These are phyloP conservation scores for Azorinus chamasolen DNA, from an alignment of 2,888 invertebrate genomes.

Conservation along the genomic window DNA sequence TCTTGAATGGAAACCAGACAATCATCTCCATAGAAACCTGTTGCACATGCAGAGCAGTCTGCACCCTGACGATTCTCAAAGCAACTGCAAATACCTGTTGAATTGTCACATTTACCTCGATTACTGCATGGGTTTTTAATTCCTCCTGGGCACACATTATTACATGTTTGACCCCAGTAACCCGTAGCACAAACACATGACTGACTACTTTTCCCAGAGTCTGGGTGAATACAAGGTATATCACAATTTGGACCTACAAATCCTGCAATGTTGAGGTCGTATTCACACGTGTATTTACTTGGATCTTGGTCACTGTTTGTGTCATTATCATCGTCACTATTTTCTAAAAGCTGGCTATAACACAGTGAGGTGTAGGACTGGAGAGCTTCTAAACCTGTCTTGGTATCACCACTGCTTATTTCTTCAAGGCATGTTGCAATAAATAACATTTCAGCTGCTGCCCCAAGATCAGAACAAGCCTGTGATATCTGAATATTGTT, in stretches of 20 bases:
- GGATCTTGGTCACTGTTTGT: constrained; percentile 14
- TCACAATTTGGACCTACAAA: constrained; percentile 56
- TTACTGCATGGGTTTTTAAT: constrained; percentile 60
- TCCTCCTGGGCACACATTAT: constrained; percentile 70
- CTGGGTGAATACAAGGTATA: constrained; percentile 46
- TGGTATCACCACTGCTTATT: constrained; percentile 13
- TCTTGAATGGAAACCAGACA: constrained; percentile 60
- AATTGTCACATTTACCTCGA: constrained; percentile 64
- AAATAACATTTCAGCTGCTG: constrained; percentile 10
- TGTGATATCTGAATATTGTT: constrained; percentile 8
- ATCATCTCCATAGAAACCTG: constrained; percentile 66
- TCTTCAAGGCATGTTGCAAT: constrained; percentile 28
- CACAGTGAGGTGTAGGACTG: constrained; percentile 24
- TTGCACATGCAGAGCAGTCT: constrained; percentile 62
- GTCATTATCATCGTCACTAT: not conserved
- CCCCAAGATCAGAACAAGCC: constrained; percentile 19
- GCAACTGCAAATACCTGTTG: constrained; percentile 69
- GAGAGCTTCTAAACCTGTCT: constrained; percentile 15
- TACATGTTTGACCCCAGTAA: constrained; percentile 69
- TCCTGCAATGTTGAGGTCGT: constrained; percentile 14
- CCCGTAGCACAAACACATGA: constrained; percentile 67
- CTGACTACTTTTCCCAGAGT: constrained; percentile 10
- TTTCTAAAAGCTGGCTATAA: constrained; percentile 12
- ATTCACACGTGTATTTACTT: constrained; percentile 17
- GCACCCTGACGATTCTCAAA: constrained; percentile 58